Evolutionary conservation across 2,113 vertebrate genomes (phyloP), one percentile per base, ranked within the genome.

Genomic region (Bos indicus): DNA sequence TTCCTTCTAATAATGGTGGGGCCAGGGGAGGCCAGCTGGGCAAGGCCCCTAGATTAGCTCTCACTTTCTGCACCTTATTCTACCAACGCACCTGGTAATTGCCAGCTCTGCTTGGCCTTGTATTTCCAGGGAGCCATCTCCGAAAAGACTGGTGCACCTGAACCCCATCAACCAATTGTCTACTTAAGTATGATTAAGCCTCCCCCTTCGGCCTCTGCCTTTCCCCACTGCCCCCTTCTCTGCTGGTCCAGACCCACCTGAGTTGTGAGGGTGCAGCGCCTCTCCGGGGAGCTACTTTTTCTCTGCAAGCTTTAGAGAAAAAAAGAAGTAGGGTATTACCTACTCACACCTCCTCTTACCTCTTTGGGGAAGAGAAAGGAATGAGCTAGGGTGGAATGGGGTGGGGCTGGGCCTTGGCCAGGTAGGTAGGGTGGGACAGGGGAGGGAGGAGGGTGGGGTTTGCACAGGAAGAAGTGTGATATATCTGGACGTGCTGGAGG

Each of bases 111-210:
- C 30, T 60, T 87, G 51, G 88, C 30, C 8, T 85, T 60, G 91
- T 81, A 14, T 82, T 57, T 71, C 59, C 48, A 90, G 74, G 43
- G 67, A 48, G 86, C 17, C 64, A 9, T 10, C 36, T 56, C 81
- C 0, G 14, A 14, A 86, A 33, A 26, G 46, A 46, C 67, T 25
- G 54, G 26, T 28, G 57, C 98, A 98, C 98, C 98, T 98, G 98
- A 98, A 97, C 52, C 28, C 71, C 91, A 97, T 97, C 87, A 77
- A 56, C 54, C 86, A 71, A 7, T 84, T 52, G 67, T 93, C 94
- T 97, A 94, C 80, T 97, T 98, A 98, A 97, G 77, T 59, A 11
- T 7, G 81, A 67, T 81, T 56, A 90, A 71, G 85, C 43, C 52
- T 14, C 25, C 54, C 36, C 1, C 2, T 9, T 43, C 17, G 1